These are phyloP conservation scores for Suncus etruscus DNA, from an alignment of 2,113 vertebrate species.

Conservation along the genomic window DNA sequence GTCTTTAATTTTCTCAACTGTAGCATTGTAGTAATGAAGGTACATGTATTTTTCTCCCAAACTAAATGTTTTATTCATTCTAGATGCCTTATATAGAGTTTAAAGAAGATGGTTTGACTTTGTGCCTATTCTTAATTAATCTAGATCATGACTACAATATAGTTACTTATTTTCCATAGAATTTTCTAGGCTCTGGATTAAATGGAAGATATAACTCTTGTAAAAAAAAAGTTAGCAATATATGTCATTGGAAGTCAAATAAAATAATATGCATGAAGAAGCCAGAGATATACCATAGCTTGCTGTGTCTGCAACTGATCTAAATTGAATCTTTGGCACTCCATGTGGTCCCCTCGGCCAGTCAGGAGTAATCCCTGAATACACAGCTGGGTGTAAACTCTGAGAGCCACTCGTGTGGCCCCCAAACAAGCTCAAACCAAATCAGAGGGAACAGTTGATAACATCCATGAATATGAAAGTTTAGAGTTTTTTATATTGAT, in stretches of 20 bases:
- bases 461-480: slow-evolving; percentile 29
- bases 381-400: too few species aligned
- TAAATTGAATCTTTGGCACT: not conserved
- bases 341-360: not conserved
- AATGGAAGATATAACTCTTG: not conserved
- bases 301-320: not conserved
- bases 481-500: slow-evolving; percentile 10
- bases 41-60: not conserved
- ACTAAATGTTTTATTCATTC: not conserved
- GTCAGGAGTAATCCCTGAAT: too few species aligned
- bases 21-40: not conserved
- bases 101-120: not conserved
- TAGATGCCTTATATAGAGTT: not conserved
- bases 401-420: too few species aligned
- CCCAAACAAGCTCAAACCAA: not conserved
- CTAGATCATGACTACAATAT: not conserved
- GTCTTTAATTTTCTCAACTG: not conserved
- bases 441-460: not conserved
- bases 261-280: slow-evolving; percentile 25
- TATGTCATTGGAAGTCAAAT: not conserved
- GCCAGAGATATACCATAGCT: not conserved
- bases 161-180: not conserved
- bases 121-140: not conserved
- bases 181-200: not conserved
- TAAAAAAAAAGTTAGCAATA: not conserved